These are phyloP conservation scores for Aquatica leii DNA, from an alignment of 2,888 invertebrate species.

Conservation along the genomic window DNA sequence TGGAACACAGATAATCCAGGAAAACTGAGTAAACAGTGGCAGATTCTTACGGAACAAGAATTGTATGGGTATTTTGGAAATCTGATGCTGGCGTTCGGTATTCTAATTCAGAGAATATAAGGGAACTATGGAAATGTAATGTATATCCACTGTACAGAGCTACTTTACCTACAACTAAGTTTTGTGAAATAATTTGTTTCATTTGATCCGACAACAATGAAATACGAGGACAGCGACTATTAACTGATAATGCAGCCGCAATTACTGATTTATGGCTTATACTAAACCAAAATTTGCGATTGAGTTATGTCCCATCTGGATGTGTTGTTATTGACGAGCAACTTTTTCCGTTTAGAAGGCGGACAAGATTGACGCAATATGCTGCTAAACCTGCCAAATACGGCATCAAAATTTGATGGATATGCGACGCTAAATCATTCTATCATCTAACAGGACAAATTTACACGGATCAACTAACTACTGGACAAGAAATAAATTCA, in stretches of 20 bases:
- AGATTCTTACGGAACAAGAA: constrained; percentile 10
- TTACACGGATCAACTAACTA: constrained; percentile 41
- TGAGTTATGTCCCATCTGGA: neutral
- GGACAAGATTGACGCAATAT: constrained; percentile 45
- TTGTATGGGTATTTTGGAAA: constrained; percentile 8
- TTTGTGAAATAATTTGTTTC: neutral
- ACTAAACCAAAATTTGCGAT: neutral
- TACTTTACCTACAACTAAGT: constrained; percentile 11
- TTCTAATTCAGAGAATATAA: constrained; percentile 8
- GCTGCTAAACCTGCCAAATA: constrained; percentile 22
- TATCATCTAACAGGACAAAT: constrained; percentile 43
- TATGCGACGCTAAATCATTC: constrained; percentile 45
- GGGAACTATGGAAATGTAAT: constrained; percentile 18
- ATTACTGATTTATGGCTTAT: neutral
- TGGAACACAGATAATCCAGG: constrained; percentile 9
- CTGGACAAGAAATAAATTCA: constrained; percentile 5
- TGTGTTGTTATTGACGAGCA: constrained; percentile 2
- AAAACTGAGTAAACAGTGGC: constrained; percentile 10
- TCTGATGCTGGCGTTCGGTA: constrained; percentile 10
- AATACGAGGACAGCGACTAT: neutral
- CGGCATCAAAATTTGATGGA: constrained; percentile 49
- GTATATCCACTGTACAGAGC: constrained; percentile 15
- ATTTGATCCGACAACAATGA: neutral
- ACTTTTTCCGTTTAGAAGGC: neutral
- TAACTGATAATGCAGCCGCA: neutral